Evolutionary conservation across 2,888 invertebrate genomes (phyloP), one percentile per base, ranked within the genome.

Genomic region (Junonia oenone): DNA sequence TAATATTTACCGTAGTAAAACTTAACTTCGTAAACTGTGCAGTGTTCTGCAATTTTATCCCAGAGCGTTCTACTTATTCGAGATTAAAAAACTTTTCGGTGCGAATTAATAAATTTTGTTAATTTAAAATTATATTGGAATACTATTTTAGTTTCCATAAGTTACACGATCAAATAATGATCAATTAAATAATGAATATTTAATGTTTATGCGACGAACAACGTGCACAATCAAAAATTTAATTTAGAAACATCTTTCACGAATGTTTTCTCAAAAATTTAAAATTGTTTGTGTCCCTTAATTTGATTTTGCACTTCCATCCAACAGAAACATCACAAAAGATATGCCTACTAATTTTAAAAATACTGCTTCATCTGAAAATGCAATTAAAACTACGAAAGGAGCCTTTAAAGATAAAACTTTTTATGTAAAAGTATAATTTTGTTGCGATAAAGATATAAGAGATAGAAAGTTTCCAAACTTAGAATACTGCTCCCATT

Each of bases 51-150:
- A 54, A 54, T 54, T 54, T 53, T 53, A 38, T 53, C 22, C 53
- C 40, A 17, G 45, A 53, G 47, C 47, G 47, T 54, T 54, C 47
- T 47, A 53, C 58, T 52, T 51, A 45, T 57, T 55, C 49, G 40
- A 57, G 57, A 60, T 60, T 57, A 60, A 58, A 58, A 60, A 60
- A 58, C 29, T 60, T 60, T 59, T 57, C 40, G 45, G 45, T 45
- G 45, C 45, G 45, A 45, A 45, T 45, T 45, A 35, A 52, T 45
- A 35, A 37, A 19, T 17, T 19, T 19, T 19, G 17, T 52, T 22
- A 15, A 31, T 29, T 50, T 40, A 50, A 38, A 40, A 27, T 19
- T 40, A 3, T 17, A n/a, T 40, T 19, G 11, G 3, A 40, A 19
- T 9, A 38, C 17, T 15, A 5, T 38, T 15, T 6, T 9, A 17